These are phyloP conservation scores for Galerucella pusilla DNA, from an alignment of 2,888 invertebrate genomes.

Conservation along the genomic window DNA sequence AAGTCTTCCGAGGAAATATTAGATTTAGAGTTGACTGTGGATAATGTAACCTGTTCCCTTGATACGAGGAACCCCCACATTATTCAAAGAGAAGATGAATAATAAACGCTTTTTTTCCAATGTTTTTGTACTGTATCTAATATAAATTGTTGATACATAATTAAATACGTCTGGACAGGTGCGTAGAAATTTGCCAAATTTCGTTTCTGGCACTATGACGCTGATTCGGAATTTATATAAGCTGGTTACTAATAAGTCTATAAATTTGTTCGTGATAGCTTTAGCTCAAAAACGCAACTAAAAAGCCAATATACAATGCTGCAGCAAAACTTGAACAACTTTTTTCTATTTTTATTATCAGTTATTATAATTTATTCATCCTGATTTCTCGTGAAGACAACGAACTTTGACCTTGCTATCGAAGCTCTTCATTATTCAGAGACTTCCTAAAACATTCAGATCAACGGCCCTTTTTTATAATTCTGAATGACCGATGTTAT, in stretches of 20 bases:
- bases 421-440: not conserved
- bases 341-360: too few relatives aligned
- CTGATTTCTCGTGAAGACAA: not conserved
- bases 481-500: not conserved
- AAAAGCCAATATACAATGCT: not conserved
- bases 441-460: not conserved
- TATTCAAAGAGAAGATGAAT: not conserved
- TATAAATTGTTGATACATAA: not conserved
- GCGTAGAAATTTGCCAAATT: not conserved
- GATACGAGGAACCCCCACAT: too few relatives aligned
- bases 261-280: not conserved
- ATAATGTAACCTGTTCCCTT: too few relatives aligned
- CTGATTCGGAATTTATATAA: not conserved
- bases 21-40: too few relatives aligned
- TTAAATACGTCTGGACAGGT: not conserved
- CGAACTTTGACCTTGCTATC: not conserved
- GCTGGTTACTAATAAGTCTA: not conserved
- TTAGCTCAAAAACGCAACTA: not conserved
- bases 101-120: not conserved
- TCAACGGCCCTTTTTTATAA: slow-evolving; percentile 1
- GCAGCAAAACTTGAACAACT: too few relatives aligned
- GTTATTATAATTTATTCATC: not conserved
- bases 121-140: not conserved
- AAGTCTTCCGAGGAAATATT: too few relatives aligned
- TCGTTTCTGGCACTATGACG: not conserved